Conservation (phyloP, 2,888 invertebrate genomes). For the Dolomedes plantarius region DNA sequence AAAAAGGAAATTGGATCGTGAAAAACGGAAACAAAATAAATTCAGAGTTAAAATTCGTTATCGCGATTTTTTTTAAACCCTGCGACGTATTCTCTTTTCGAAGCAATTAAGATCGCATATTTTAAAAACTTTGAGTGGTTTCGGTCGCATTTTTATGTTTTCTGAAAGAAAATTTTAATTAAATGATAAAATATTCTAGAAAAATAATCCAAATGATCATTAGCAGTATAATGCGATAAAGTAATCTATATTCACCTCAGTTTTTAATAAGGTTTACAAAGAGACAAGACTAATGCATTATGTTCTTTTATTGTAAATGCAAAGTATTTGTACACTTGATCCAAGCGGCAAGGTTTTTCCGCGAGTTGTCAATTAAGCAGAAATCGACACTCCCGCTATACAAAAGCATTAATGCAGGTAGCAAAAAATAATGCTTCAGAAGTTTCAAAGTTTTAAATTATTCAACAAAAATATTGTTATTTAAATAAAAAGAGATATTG, state of each 20-base stretch:
- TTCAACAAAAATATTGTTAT: too few species aligned
- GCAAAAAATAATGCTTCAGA: too few species aligned
- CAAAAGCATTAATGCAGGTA: not conserved
- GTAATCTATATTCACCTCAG: conserved; percentile 6
- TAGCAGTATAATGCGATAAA: conserved; percentile 15
- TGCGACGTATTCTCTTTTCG: conserved; percentile 5
- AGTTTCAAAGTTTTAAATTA: too few species aligned
- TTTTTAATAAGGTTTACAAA: conserved; percentile 15
- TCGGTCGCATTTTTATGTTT: conserved; percentile 28
- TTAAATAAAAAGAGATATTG: too few species aligned
- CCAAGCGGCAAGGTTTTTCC: not conserved
- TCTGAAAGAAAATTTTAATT: conserved; percentile 32
- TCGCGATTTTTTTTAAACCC: conserved; percentile 19
- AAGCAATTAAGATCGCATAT: conserved; percentile 49
- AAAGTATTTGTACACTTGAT: not conserved
- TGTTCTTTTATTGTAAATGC: conserved; percentile 15
- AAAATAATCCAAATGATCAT: conserved; percentile 3
- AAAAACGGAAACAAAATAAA: conserved; percentile 22
- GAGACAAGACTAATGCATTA: conserved; percentile 6
- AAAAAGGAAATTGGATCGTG: not conserved
- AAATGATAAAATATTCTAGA: conserved; percentile 44
- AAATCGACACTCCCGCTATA: not conserved
- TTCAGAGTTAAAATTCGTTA: conserved; percentile 54
- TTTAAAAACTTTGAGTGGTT: conserved; percentile 38
- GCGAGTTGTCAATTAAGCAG: not conserved